Conservation (phyloP, 1,140 invertebrate species). For the Globodera ellingtonae region DNA sequence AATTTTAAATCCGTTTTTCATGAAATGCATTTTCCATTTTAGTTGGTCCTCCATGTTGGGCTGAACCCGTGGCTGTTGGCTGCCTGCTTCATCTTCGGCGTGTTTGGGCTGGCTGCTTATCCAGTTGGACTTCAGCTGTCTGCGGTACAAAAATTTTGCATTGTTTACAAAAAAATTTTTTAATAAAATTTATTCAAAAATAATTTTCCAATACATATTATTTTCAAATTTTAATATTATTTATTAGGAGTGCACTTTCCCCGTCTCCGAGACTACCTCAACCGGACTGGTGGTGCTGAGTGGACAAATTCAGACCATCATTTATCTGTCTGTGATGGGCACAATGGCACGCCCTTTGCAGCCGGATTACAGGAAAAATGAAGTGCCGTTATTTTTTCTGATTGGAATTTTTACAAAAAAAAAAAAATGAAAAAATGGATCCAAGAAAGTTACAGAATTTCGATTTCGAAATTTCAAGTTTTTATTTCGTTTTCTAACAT, state of each 20-base stretch:
- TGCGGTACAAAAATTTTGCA: constrained; percentile 21
- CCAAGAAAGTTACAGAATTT: too few species aligned
- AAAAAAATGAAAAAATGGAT: too few species aligned
- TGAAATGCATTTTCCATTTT: constrained; percentile 25
- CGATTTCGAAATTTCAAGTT: too few species aligned
- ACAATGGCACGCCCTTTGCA: constrained; percentile 50
- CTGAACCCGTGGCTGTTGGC: constrained; percentile 45
- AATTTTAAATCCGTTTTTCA: too few species aligned
- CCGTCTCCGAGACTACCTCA: constrained; percentile 64
- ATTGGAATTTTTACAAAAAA: too few species aligned
- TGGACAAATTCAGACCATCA: constrained; percentile 60
- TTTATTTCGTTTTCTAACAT: too few species aligned
- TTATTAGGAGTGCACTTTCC: constrained; percentile 58
- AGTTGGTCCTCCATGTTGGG: constrained; percentile 50
- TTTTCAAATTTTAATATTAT: background rate
- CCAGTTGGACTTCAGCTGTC: constrained; percentile 64
- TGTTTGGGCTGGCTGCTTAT: constrained; percentile 62
- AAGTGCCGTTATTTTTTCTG: constrained; percentile 38
- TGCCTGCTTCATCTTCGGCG: constrained; percentile 59
- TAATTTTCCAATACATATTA: background rate
- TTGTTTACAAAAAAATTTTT: too few species aligned
- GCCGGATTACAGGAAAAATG: constrained; percentile 29
- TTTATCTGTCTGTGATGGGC: constrained; percentile 57
- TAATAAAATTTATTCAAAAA: background rate
- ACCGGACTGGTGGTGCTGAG: constrained; percentile 62